phyloP scores from a whole-genome alignment of 2,797 vertebrate species.

The Spinus olivaceus region DNA sequence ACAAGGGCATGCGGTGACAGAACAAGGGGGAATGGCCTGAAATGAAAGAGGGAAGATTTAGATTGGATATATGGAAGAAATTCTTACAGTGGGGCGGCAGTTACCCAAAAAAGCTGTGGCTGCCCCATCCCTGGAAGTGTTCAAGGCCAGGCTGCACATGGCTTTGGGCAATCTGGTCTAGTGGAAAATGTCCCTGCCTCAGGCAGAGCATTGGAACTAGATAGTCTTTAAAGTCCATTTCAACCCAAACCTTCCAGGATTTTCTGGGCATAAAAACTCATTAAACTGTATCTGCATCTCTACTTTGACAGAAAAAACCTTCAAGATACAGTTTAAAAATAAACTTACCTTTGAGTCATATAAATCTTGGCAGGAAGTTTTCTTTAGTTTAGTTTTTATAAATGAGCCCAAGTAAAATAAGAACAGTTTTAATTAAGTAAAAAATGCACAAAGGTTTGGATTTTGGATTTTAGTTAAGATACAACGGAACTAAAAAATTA shows the following conservation, averaged over 20 bases:
- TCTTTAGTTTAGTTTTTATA: neutral
- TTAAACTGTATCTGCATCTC: neutral
- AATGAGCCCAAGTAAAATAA: neutral
- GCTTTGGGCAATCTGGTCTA: neutral
- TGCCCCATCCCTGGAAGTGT: neutral
- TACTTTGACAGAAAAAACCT: neutral
- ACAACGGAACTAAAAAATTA: neutral
- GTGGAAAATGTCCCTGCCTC: neutral
- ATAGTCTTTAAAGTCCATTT: neutral
- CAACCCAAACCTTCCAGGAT: neutral
- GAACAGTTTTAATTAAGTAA: neutral
- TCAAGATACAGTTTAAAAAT: neutral
- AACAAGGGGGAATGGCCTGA: neutral
- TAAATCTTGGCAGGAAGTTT: neutral
- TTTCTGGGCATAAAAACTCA: neutral
- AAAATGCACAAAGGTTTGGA: neutral
- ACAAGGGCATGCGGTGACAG: neutral
- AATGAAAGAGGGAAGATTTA: neutral
- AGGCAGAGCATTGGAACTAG: neutral
- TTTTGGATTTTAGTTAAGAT: neutral
- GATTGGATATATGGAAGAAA: neutral
- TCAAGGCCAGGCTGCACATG: neutral
- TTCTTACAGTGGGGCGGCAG: neutral
- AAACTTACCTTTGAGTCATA: neutral
- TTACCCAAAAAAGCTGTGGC: neutral